Evolutionary conservation across 1,140 invertebrate species (phyloP), one percentile per base, ranked within the genome.

Genomic region (Meteorus sp.): DNA sequence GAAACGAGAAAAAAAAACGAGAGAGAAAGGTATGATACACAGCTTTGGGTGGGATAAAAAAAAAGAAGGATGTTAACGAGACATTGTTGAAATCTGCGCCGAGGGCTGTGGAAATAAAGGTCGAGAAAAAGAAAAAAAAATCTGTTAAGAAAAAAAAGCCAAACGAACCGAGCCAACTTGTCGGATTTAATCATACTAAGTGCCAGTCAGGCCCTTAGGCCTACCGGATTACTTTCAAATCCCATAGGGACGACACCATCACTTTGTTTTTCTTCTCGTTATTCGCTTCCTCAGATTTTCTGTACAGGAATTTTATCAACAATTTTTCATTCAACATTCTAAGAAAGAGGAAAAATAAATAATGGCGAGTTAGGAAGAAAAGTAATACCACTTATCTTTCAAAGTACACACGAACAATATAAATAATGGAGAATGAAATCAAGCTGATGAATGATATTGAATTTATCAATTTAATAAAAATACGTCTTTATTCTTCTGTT

Each of bases 161-260:
- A 43, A 45, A 37, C 19, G 27, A 59, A 52, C 44, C 45, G 35
- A 20, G 59, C 48, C 29, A 56, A 60, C 45, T 54, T 59, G 63
- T 68, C 62, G 37, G 50, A 61, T 67, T 68, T 63, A 68, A 68
- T 68, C 65, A 67, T 65, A 60, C 54, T 67, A 57, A 68, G 65
- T 68, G 63, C 55, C 35, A 59, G 41, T 62, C 47, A 61, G 57
- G 44, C 62, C 60, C 25, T 62, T 54, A 58, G 59, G 43, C 60
- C 62, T 67, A 67, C 63, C 65, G 63, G 63, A 65, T 67, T 65
- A 65, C 56, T 11, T 59, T 39, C 41, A 60, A 57, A 47, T 41
- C 56, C 31, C 44, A 39, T 41, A 13, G 44, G 37, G 20, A 23
- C 11, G 39, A 41, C 43, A 27, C 56, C 20, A 55, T 62, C 59